These are phyloP conservation scores for Orthosia gracilis DNA, from an alignment of 2,888 invertebrate genomes.

Conservation along the genomic window DNA sequence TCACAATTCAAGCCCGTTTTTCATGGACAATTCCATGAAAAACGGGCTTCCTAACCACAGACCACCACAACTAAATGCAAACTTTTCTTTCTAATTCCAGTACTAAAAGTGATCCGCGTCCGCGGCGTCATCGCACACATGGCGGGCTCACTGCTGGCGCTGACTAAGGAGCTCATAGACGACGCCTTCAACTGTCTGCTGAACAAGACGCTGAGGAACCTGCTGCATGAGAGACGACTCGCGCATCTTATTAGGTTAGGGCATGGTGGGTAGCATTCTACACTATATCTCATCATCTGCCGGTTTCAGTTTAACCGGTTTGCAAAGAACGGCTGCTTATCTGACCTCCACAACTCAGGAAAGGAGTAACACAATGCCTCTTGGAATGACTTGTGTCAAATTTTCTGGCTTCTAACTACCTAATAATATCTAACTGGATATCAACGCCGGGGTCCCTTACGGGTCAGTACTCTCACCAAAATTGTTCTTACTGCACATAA, in stretches of 20 bases:
- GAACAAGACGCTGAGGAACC: conserved; percentile 77
- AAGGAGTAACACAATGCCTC: too few relatives aligned
- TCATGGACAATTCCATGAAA: too few relatives aligned
- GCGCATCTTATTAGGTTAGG: conserved; percentile 91
- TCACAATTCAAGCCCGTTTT: too few relatives aligned
- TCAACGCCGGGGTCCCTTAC: too few relatives aligned
- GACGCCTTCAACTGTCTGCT: conserved; percentile 80
- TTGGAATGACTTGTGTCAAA: too few relatives aligned
- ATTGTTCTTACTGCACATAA: too few relatives aligned
- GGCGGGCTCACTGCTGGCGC: conserved; percentile 86
- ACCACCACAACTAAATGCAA: background rate
- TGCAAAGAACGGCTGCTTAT: too few relatives aligned
- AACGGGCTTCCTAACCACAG: background rate
- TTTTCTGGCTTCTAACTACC: too few relatives aligned
- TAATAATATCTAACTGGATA: too few relatives aligned
- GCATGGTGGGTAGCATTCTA: conserved; percentile 86
- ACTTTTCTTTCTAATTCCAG: conserved; percentile 79
- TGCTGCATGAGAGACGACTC: conserved; percentile 90
- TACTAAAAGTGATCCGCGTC: conserved; percentile 90
- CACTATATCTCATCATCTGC: background rate
- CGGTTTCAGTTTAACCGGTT: too few relatives aligned
- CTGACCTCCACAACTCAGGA: too few relatives aligned
- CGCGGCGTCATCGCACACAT: conserved; percentile 85
- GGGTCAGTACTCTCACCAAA: too few relatives aligned
- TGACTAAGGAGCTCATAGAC: conserved; percentile 86